Conservation (phyloP, 2,888 invertebrate genomes). For the Aleiodes alternator region DNA sequence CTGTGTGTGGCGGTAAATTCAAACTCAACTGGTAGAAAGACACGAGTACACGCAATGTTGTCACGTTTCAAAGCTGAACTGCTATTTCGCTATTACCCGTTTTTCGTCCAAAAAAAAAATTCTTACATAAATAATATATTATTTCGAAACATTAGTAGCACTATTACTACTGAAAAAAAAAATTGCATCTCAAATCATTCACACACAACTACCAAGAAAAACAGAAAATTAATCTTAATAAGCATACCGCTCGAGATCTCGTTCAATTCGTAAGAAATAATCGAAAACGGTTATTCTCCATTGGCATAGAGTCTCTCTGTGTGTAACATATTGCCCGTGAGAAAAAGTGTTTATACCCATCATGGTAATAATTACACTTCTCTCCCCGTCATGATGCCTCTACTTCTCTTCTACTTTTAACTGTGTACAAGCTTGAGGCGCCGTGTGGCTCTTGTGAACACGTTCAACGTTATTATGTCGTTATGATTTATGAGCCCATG, state of each 20-base stretch:
- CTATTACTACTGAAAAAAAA: too few relatives aligned
- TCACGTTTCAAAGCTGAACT: too few relatives aligned
- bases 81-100: too few relatives aligned
- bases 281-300: neutral
- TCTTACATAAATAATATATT: neutral
- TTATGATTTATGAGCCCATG: constrained; percentile 37
- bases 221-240: neutral
- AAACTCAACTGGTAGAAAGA: too few relatives aligned
- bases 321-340: constrained; percentile 27
- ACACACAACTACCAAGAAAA: too few relatives aligned
- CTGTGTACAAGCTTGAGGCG: constrained; percentile 18
- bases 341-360: constrained; percentile 31
- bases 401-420: neutral
- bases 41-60: too few relatives aligned
- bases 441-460: constrained; percentile 34
- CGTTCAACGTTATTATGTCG: constrained; percentile 34
- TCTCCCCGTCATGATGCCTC: neutral
- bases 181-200: too few relatives aligned
- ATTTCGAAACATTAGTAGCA: neutral
- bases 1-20: too few relatives aligned
- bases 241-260: constrained; percentile 10
- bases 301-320: neutral
- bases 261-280: too few relatives aligned
- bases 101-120: neutral
- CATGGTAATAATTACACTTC: constrained; percentile 23